A percentile compares a stretch with the other conserved stretches of the same genome.
These are phyloP conservation scores for Anniella stebbinsi DNA, from an alignment of 2,797 vertebrate species.

Conservation along the genomic window DNA sequence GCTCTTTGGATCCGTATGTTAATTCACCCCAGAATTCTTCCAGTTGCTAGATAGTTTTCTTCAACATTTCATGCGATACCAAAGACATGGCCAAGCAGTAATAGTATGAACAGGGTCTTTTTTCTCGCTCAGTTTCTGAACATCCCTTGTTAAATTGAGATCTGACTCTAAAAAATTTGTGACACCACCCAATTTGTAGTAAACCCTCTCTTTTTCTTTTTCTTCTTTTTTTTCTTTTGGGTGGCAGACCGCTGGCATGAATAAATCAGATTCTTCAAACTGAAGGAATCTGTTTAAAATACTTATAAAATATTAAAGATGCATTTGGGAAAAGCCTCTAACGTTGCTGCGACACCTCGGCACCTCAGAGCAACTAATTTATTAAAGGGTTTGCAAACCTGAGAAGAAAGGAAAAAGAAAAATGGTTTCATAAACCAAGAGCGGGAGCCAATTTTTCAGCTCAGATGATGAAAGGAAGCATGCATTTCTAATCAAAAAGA, in stretches of 20 bases:
- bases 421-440: slow-evolving; percentile 87
- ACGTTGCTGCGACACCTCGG: slow-evolving; percentile 84
- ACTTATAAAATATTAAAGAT: slow-evolving; percentile 87
- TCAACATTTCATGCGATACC: slow-evolving; percentile 43
- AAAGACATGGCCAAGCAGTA: slow-evolving; percentile 67
- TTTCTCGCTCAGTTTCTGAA: slow-evolving; percentile 66
- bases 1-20: slow-evolving; percentile 32
- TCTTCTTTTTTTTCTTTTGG: slow-evolving; percentile 47
- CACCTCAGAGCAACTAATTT: slow-evolving; percentile 84
- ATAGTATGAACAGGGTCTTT: slow-evolving; percentile 63
- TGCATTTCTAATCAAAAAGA: slow-evolving; percentile 89
- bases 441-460: slow-evolving; percentile 86
- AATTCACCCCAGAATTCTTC: slow-evolving; percentile 44
- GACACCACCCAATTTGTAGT: slow-evolving; percentile 78
- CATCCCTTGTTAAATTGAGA: slow-evolving; percentile 74
- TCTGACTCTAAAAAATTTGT: slow-evolving; percentile 75
- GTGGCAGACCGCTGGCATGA: slow-evolving; percentile 75
- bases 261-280: slow-evolving; percentile 83
- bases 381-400: slow-evolving; percentile 86
- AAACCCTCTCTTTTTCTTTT: slow-evolving; percentile 52
- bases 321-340: slow-evolving; percentile 85
- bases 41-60: not conserved
- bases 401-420: slow-evolving; percentile 83
- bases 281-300: slow-evolving; percentile 87
- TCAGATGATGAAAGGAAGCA: slow-evolving; percentile 86